Evolutionary conservation across 2,888 invertebrate species (phyloP), one percentile per base, ranked within the genome.

Genomic region (Drosophila cyrtoloma): DNA sequence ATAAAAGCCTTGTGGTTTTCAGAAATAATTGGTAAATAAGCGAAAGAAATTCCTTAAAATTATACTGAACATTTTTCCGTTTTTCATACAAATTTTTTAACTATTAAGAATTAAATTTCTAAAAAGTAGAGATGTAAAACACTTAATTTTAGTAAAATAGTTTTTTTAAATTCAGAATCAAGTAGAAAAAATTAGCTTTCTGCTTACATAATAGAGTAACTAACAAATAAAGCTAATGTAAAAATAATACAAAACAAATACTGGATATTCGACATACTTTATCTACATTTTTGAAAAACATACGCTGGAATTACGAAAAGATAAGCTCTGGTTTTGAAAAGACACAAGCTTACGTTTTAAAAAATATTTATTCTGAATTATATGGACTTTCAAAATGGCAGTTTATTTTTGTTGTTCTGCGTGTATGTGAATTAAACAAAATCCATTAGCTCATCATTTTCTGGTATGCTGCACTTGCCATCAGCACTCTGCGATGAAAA

Each of bases 391-490:
- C 1, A 12, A 22, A 44, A 44, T 44, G 12, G 7, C 3, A 32
- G 5, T 6, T 26, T 5, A 22, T 22, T 26, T 9, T 47, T 14
- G 2, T 16, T 26, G 26, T 26, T 47, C 47, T 47, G 16, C 26
- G 22, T 26, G 57, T 67, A 50, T 55, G 67, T 63, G 71, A 73
- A 90, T 85, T 82, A 75, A 80, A 82, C 82, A 79, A 88, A 91
- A 86, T 90, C 91, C 90, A 91, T 88, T 88, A 88, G 79, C 90
- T 90, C 86, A 91, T 88, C 85, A 88, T 88, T 88, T 91, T 91
- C 86, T 90, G 88, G 70, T 86, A 77, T 88, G 82, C 62, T 90
- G 91, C 75, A 72, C 70, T 75, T 57, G 55, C 56, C 68, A 61
- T 53, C 73, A 58, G 66, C 66, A 47, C 63, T 63, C 30, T 52